Evolutionary conservation across 2,888 invertebrate genomes (phyloP).

Genomic region (Drymonia ruficornis): DNA sequence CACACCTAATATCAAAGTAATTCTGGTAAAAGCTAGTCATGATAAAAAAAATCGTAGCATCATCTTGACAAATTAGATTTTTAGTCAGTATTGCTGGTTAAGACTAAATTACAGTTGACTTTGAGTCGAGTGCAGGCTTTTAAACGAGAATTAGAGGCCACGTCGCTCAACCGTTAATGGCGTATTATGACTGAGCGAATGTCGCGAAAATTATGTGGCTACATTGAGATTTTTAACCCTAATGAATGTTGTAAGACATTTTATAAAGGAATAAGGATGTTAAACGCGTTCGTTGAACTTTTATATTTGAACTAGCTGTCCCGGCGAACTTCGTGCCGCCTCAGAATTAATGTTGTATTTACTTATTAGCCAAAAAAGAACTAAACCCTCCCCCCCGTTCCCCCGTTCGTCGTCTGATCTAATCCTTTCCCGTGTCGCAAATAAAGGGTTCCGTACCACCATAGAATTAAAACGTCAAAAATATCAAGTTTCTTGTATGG

Average conservation of each 20-base stretch:
- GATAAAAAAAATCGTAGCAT: slow-evolving; percentile 49
- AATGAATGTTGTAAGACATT: slow-evolving; percentile 25
- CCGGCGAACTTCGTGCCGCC: no score
- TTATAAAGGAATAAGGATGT: slow-evolving; percentile 7
- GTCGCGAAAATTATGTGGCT: slow-evolving; percentile 73
- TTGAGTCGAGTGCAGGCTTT: slow-evolving; percentile 83
- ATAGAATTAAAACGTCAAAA: no score
- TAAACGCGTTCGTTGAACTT: not conserved
- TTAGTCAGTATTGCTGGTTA: slow-evolving; percentile 77
- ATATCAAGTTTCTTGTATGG: no score
- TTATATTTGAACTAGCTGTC: no score
- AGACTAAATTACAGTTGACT: slow-evolving; percentile 82
- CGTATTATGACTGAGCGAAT: slow-evolving; percentile 79
- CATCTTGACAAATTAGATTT: slow-evolving; percentile 83
- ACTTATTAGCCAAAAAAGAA: no score
- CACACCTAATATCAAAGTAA: not conserved
- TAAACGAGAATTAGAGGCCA: slow-evolving; percentile 81
- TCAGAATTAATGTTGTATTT: no score
- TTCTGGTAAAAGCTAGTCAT: not conserved
- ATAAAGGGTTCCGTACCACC: no score
- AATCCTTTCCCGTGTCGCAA: no score
- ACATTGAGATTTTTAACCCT: slow-evolving; percentile 55
- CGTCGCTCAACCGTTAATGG: slow-evolving; percentile 78
- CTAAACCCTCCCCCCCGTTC: no score
- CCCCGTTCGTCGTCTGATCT: no score